Percentiles rank a stretch among this genome's conserved stretches.
phyloP scores from a whole-genome alignment of 2,888 invertebrate genomes.

The Latrodectus hesperus region DNA sequence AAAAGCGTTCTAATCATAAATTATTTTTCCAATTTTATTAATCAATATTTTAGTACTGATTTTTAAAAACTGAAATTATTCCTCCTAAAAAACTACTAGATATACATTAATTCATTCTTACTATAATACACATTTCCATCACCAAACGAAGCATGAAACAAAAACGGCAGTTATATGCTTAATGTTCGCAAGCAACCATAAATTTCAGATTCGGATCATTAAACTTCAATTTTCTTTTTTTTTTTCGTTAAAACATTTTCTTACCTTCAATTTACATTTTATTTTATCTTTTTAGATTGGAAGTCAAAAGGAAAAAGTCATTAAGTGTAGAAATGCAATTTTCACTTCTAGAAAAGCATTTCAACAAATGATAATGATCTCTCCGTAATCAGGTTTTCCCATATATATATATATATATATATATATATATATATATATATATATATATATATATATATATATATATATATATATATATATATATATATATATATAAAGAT shows the following conservation, averaged over 20 bases:
- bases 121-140: too few species aligned
- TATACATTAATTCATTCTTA: too few species aligned
- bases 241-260: not conserved
- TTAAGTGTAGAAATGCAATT: slow-evolving; percentile 22
- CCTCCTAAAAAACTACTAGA: too few species aligned
- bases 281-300: slow-evolving; percentile 11
- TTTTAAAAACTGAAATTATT: too few species aligned
- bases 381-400: slow-evolving; percentile 34
- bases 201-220: slow-evolving; percentile 9
- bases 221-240: slow-evolving; percentile 22
- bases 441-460: not conserved
- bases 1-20: too few species aligned
- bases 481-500: too few species aligned
- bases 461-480: not conserved
- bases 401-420: not conserved
- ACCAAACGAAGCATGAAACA: too few species aligned
- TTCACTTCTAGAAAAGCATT: slow-evolving; percentile 27
- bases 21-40: too few species aligned
- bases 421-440: not conserved
- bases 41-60: too few species aligned
- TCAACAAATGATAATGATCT: slow-evolving; percentile 35
- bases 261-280: not conserved
- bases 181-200: not conserved
- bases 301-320: slow-evolving; percentile 16
- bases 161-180: too few species aligned